Base-by-base conservation (phyloP, 2,888 invertebrate genomes). In the Calephelis perditalis region DNA sequence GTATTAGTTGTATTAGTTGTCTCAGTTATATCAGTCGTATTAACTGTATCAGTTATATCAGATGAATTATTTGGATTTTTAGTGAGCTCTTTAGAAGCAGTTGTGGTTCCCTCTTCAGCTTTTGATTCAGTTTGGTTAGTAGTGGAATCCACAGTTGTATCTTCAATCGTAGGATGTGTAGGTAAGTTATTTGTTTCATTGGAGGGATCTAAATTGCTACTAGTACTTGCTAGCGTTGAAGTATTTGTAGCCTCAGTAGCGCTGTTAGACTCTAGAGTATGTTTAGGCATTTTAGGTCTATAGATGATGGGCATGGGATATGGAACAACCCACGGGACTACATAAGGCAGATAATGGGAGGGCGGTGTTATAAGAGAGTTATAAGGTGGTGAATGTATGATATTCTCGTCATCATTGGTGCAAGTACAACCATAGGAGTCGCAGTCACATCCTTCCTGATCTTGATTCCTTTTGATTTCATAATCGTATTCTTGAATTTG, bases 1-100 rank as follows among this genome's bases (percentile, higher is more conserved):
- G 35, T 56, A 9, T 45, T 45, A 26, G 43, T 37, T n/a, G 9
- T 58, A 37, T 12, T 62, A 43, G 45, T 15, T 47, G 52, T n/a
- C 7, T 47, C 26, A 6, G 54, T 36, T 26, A 26, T 26, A 37
- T 44, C 55, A 35, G 9, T 9, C 2, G 36, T 49, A 40, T 15
- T 3, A 15, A 12, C 10, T 12, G 46, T 10, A 7, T 47, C 46
- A 47, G 47, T 47, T 15, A 15, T 47, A 47, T 47, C 47, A 15
- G 47, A 15, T 47, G 47, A 26, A 26, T 26, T 26, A 26, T 26
- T 26, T 4, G 26, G 26, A 26, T 26, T 26, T 26, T 0, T 3
- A 26, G 26, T 26, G 3, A 26, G 26, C 26, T 26, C 26, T 26
- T 26, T 26, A 26, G 26, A 26, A 26, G 26, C 26, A 4, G 49